Percentiles rank a stretch among this genome's conserved stretches.
Conservation (phyloP, 2,797 vertebrate species). For the Lacerta viridis region DNA sequence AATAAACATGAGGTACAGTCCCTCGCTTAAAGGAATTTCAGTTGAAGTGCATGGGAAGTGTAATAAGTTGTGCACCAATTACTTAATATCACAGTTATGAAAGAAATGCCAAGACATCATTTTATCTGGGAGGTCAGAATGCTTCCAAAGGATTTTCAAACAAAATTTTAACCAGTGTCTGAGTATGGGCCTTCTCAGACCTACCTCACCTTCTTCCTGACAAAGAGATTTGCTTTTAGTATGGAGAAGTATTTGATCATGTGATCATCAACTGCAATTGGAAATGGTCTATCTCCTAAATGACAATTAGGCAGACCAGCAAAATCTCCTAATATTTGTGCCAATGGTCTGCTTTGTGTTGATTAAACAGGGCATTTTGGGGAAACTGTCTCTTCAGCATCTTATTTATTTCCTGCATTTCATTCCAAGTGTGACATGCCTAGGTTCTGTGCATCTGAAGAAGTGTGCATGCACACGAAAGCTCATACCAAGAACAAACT, state of each 20-base stretch:
- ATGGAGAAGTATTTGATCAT: neutral
- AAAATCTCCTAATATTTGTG: neutral
- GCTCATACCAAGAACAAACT: no score
- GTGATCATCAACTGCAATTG: neutral
- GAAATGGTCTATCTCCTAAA: neutral
- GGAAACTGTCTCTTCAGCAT: neutral
- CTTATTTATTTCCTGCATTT: neutral
- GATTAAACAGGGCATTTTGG: neutral
- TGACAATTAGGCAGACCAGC: neutral
- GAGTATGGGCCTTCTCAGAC: no score
- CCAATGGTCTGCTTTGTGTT: neutral
- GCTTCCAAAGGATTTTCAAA: neutral
- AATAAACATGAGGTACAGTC: slow-evolving; percentile 29
- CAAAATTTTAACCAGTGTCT: neutral
- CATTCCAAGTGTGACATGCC: neutral
- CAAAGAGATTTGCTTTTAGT: neutral
- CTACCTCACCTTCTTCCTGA: no score
- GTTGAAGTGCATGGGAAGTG: neutral
- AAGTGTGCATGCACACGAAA: no score
- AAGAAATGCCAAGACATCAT: neutral
- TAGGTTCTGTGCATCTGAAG: neutral
- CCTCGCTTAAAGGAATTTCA: slow-evolving; percentile 23
- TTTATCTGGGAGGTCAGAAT: neutral
- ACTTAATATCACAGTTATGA: neutral
- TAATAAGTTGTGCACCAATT: neutral